phyloP scores from a whole-genome alignment of 2,797 vertebrate genomes.

The Micrastur ruficollis region DNA sequence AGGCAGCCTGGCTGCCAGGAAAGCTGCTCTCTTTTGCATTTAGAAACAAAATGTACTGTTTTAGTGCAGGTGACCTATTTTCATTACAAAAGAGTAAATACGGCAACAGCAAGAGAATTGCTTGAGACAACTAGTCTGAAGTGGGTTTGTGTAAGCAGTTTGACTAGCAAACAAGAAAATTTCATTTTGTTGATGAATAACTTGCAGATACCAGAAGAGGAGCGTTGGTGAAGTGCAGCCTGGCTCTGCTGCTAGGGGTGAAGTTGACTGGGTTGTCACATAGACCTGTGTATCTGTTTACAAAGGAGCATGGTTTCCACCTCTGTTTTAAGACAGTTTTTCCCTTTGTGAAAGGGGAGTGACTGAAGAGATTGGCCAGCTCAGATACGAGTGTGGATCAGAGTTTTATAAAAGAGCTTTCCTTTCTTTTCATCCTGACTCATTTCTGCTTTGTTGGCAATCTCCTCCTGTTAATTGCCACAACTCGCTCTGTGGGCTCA shows the following conservation, averaged over 20 bases:
- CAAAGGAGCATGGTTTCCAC: neutral
- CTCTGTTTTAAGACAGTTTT: neutral
- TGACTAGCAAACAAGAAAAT: neutral
- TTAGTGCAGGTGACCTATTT: constrained; percentile 1
- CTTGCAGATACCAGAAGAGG: neutral
- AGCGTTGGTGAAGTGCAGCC: neutral
- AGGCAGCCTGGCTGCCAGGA: neutral
- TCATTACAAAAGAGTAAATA: neutral
- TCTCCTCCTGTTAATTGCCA: neutral
- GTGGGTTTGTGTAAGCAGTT: neutral
- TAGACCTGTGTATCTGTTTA: neutral
- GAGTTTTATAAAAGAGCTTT: neutral
- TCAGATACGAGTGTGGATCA: neutral
- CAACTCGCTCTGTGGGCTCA: neutral
- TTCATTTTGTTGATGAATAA: neutral
- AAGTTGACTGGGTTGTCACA: neutral
- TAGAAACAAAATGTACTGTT: neutral
- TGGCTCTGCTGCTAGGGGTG: neutral
- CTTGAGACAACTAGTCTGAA: neutral
- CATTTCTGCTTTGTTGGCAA: neutral
- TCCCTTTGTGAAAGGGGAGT: neutral
- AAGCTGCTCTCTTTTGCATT: neutral
- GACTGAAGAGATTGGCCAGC: neutral
- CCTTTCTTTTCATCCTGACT: neutral
- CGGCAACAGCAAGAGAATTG: neutral